phyloP scores from a whole-genome alignment of 2,888 invertebrate genomes.

The Pollenia amentaria region DNA sequence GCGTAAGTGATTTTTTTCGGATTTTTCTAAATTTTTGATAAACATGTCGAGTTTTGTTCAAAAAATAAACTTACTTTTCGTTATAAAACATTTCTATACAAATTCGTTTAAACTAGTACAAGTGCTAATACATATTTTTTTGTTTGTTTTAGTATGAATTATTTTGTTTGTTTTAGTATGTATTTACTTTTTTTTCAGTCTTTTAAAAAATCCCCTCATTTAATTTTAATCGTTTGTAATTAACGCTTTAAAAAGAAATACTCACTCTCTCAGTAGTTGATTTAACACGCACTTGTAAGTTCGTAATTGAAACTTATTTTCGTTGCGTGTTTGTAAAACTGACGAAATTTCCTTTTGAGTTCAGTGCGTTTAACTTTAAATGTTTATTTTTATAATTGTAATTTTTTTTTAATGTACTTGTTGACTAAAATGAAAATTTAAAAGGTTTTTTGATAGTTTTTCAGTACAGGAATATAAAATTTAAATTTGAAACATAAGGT shows the following conservation, averaged over 20 bases:
- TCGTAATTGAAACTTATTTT: conserved; percentile 52
- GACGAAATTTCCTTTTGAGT: conserved; percentile 40
- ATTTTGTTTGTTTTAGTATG: background rate
- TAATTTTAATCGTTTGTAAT: conserved; percentile 42
- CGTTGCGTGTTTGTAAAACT: conserved; percentile 51
- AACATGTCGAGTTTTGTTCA: too few species aligned
- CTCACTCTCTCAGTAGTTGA: background rate
- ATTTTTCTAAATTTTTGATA: too few species aligned
- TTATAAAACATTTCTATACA: background rate
- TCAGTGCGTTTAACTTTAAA: conserved; percentile 19
- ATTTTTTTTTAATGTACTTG: background rate
- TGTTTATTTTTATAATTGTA: conserved; percentile 8
- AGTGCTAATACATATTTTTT: background rate
- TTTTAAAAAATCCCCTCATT: conserved; percentile 16
- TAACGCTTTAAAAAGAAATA: conserved; percentile 34
- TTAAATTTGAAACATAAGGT: conserved; percentile 28
- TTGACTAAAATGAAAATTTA: background rate
- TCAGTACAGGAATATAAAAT: conserved; percentile 54
- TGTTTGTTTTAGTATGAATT: background rate
- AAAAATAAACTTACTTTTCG: too few species aligned
- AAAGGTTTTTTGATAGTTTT: background rate
- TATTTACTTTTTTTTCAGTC: background rate
- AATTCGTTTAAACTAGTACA: background rate
- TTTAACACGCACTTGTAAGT: conserved; percentile 52
- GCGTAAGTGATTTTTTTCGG: too few species aligned